Base-by-base conservation (phyloP, 2,888 invertebrate genomes). In the Lasioglossum vierecki region DNA sequence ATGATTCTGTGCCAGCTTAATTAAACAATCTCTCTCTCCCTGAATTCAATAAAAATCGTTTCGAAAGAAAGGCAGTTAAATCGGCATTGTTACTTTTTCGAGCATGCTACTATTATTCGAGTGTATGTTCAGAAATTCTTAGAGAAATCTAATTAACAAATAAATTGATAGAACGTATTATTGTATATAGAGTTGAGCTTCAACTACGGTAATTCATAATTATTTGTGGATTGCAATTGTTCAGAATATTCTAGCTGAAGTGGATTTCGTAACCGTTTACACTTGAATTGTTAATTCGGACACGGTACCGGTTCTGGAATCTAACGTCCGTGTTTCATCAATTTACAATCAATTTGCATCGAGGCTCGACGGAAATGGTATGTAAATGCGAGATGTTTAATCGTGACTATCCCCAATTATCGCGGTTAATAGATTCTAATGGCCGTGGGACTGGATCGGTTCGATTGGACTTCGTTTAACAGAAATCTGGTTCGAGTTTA, bases 381-480 rank as follows among this genome's bases (percentile, higher is more conserved):
- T 79, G 71, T 68, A 73, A 85, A 82, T 75, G 49, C 44, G 79
- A 72, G 66, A 26, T 74, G 60, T 79, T 86, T 74, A 82, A 82
- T 76, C 73, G 78, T 13, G 75, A 63, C 77, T n/a, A 74, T 86
- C 86, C 82, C 76, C 82, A 82, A 86, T 86, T 86, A 86, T 79
- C 53, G n/a, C 46, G 72, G 79, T 86, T 86, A 86, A 86, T 74
- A 70, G 86, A 86, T 79, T 85, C 63, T 80, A 75, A 78, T 76
- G 79, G 49, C 18, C 77, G 57, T 13, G 44, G 68, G 18, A 71
- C 53, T 26, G 49, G 39, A 76, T 75, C 72, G 49, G 78, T 85
- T 85, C 41, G 53, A 53, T n/a, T 53, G 53, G 77, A 81, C 63
- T 75, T 78, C 75, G 60, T 39, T 85, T 75, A 78, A 76, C 75